Base-by-base conservation (phyloP, 2,797 vertebrate species). In the Coccyzus lansbergi region DNA sequence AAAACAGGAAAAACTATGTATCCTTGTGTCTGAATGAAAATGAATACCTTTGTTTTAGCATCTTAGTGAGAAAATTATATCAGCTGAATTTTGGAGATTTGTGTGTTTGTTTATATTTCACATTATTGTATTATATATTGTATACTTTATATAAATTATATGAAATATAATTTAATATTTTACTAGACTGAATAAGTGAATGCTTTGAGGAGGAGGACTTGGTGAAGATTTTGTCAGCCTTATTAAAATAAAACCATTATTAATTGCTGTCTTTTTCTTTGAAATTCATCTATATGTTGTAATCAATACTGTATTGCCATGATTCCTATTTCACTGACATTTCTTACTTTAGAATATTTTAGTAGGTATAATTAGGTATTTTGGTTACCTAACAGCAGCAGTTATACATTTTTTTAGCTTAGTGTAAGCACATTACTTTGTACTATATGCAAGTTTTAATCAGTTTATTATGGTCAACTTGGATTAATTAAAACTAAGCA, bases 401-500 rank as follows among this genome's bases (percentile, higher is more conserved):
- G 16, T 64, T 64, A 48, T 3, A 79, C 71, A 79, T 88, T 72
- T 49, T 58, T 80, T 87, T 26, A 65, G 48, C 6, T 88, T 60
- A 31, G 10, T 55, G 15, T 71, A 69, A 52, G 83, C 52, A 48
- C 28, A 4, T 69, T 59, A 44, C 46, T 95, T 86, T 84, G 48
- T 86, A 77, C 44, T 65, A 44, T 31, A 34, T 65, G 31, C 59
- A 75, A 90, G 69, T 13, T 90, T 86, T 88, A 90, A 72, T 94
- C 51, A 65, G 42, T 93, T 95, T 78, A 94, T 9, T 82, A 49
- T 74, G 71, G 92, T 89, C 81, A 80, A 72, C 67, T 65, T 92
- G 67, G 59, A 79, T 78, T 93, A 88, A 92, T 76, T 88, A 82
- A 79, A 86, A 56, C 49, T 94, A 75, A 78, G n/a, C 70, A 81